Percentiles rank a stretch among this genome's conserved stretches.
These are phyloP conservation scores for mouse (Mus musculus) DNA, from an alignment of 2,113 vertebrate genomes.

Conservation along the genomic window DNA sequence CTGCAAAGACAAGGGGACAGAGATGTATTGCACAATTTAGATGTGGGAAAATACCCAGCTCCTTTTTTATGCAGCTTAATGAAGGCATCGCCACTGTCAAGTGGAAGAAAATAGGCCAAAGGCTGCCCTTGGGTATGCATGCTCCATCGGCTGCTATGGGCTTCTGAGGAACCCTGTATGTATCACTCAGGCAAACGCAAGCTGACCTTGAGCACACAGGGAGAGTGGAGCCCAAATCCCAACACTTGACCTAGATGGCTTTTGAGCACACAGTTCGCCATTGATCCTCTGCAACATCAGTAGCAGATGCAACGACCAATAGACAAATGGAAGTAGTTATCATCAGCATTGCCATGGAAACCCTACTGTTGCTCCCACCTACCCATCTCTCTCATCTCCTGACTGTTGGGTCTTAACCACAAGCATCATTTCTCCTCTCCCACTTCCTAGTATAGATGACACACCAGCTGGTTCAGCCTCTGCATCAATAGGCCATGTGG, in stretches of 20 bases:
- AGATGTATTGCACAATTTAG: not conserved
- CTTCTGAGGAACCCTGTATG: not conserved
- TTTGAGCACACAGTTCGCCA: rapidly evolving
- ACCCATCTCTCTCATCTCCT: rapidly evolving
- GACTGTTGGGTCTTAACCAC: not conserved
- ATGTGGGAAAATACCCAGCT: not conserved
- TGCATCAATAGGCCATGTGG: not conserved
- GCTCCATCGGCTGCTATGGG: not conserved
- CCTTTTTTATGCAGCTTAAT: not conserved
- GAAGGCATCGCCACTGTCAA: not conserved
- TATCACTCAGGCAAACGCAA: not conserved
- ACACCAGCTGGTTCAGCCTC: not conserved
- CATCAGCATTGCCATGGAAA: rapidly evolving
- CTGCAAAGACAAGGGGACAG: not conserved
- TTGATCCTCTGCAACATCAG: rapidly evolving
- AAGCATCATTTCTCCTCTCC: no score
- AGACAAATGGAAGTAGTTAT: rapidly evolving
- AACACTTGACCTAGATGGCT: not conserved
- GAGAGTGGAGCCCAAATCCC: no score
- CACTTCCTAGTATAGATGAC: rapidly evolving
- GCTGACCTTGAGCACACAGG: not conserved
- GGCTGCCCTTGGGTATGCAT: not conserved
- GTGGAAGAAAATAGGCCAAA: not conserved
- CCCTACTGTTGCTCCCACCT: rapidly evolving
- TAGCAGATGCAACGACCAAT: rapidly evolving